A percentile compares a stretch with the other conserved stretches of the same genome.
Evolutionary conservation across 2,888 invertebrate genomes (phyloP).

Genomic region (Anorthoa munda): DNA sequence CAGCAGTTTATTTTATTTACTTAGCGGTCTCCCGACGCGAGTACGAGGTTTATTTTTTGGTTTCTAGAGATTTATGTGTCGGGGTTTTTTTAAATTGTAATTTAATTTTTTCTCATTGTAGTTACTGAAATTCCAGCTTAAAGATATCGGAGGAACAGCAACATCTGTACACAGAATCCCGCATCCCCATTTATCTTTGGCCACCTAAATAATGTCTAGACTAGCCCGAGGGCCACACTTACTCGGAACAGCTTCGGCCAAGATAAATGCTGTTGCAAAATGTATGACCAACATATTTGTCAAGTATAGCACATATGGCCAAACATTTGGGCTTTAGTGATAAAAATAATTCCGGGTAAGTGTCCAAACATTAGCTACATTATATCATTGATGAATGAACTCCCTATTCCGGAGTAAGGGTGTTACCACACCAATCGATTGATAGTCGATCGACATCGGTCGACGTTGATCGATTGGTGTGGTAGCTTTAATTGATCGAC

Average conservation of each 20-base stretch:
- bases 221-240: conserved; percentile 15
- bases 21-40: too few species aligned
- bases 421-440: too few species aligned
- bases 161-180: conserved; percentile 5
- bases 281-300: conserved; percentile 15
- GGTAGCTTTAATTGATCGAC: too few species aligned
- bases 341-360: background rate
- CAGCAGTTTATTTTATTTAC: too few species aligned
- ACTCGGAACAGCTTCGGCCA: conserved; percentile 20
- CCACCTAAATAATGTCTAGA: conserved; percentile 20
- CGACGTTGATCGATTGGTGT: too few species aligned
- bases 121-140: background rate
- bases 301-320: background rate
- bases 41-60: too few species aligned
- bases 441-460: too few species aligned
- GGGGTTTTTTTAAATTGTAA: too few species aligned
- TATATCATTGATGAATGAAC: background rate
- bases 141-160: background rate
- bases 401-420: background rate
- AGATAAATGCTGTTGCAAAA: conserved; percentile 20
- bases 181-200: conserved; percentile 31
- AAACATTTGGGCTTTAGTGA: background rate
- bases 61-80: too few species aligned
- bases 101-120: background rate
- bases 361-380: background rate